Evolutionary conservation across 2,888 invertebrate species (phyloP), one percentile per base, ranked within the genome.

Genomic region (Globia sparganii): DNA sequence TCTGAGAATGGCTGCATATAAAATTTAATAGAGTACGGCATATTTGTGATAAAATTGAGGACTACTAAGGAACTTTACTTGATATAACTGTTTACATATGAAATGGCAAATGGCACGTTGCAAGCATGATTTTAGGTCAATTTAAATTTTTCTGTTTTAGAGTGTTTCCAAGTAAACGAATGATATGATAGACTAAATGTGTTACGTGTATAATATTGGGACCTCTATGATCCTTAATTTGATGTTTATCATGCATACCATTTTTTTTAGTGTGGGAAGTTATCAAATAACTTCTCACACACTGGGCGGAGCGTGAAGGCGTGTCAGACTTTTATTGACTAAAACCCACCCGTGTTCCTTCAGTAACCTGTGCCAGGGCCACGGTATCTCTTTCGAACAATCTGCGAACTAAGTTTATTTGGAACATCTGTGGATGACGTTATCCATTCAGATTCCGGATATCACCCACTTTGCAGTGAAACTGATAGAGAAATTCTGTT

Each of bases 1-100:
- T 90, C 90, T 80, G 78, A 72, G 89, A 90, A 90, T 75, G 70
- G 34, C 15, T 80, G 53, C 64, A 70, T 79, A 82, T 83, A 69
- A 65, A 81, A 72, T 77, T 78, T 81, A 74, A 76, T 80, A 83
- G 68, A 73, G 71, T 75, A 78, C 40, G 11, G 18, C 62, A 53
- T 49, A 72, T 83, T 76, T 78, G 65, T 75, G 66, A 81, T 71
- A 40, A 76, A 85, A 83, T 75, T 86, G 43, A 75, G 58, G 40
- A 84, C 71, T 74, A 72, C 81, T 78, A 70, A 40, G 59, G 68
- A 73, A 72, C 28, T 72, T 72, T 69, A 83, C 80, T 82, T 80
- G 5, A 65, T 59, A 69, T 69, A 40, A 58, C 43, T 70, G 28
- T 69, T 9, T 31, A 61, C 46, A 56, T 49, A 28, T 67, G 64